These are phyloP conservation scores for Chiloscyllium punctatum DNA, from an alignment of 2,797 vertebrate genomes.

Conservation along the genomic window DNA sequence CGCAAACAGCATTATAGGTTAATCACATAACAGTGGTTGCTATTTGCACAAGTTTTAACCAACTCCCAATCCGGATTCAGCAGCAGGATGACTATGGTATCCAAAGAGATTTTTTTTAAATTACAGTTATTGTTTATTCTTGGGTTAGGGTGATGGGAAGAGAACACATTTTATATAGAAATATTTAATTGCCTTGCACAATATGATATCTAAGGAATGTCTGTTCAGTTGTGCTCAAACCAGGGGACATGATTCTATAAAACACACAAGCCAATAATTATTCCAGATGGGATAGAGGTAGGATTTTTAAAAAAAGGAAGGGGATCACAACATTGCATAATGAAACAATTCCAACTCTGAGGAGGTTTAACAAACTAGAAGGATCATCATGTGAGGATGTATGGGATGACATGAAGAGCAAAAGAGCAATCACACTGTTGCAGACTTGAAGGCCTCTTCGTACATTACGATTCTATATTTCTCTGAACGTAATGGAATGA, in stretches of 20 bases:
- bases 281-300: too few relatives aligned
- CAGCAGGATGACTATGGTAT: not conserved
- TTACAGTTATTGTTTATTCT: not conserved
- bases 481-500: too few relatives aligned
- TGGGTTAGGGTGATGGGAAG: not conserved
- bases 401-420: too few relatives aligned
- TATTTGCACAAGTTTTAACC: not conserved
- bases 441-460: too few relatives aligned
- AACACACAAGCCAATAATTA: not conserved
- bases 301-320: too few relatives aligned
- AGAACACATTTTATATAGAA: not conserved
- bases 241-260: not conserved
- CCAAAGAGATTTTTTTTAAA: not conserved
- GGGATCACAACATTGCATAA: too few relatives aligned
- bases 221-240: not conserved
- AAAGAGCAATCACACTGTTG: too few relatives aligned
- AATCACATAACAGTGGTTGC: not conserved
- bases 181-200: not conserved
- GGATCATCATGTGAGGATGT: too few relatives aligned
- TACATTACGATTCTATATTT: too few relatives aligned
- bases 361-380: too few relatives aligned
- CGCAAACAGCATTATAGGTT: not conserved
- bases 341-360: too few relatives aligned
- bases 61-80: conserved; percentile 6
- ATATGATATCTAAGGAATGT: not conserved